phyloP scores from a whole-genome alignment of 2,113 vertebrate species.

The Aviceda subcristata region DNA sequence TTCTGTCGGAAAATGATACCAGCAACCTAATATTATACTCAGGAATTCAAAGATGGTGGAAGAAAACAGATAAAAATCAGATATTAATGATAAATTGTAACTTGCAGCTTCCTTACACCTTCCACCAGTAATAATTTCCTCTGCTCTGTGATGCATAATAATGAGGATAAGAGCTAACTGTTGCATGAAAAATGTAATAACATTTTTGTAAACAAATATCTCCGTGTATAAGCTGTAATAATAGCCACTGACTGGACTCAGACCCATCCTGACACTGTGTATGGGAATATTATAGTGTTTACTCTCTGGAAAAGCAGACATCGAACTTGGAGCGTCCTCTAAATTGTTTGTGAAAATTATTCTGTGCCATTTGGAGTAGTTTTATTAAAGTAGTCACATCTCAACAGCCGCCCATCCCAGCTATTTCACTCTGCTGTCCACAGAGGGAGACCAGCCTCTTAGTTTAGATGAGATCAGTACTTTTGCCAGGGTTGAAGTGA shows the following conservation, averaged over 20 bases:
- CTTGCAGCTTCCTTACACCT: conserved; percentile 44
- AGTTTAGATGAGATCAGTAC: not conserved
- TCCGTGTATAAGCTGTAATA: not conserved
- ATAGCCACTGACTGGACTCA: not conserved
- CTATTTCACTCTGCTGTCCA: not conserved
- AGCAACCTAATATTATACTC: conserved; percentile 57
- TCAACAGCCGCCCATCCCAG: not conserved
- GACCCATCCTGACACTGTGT: not conserved
- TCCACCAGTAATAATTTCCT: not conserved
- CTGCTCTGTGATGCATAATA: not conserved
- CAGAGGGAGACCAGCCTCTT: not conserved
- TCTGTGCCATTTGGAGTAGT: not conserved
- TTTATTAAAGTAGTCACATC: not conserved
- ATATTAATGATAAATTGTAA: conserved; percentile 26
- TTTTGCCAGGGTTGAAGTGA: not conserved
- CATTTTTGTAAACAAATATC: not conserved
- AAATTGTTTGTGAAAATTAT: not conserved
- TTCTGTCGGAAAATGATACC: not conserved
- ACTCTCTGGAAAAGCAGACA: not conserved
- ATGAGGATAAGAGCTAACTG: conserved; percentile 21
- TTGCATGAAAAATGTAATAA: conserved; percentile 30
- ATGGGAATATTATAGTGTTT: not conserved
- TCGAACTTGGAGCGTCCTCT: not conserved
- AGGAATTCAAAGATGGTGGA: conserved; percentile 65
- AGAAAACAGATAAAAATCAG: conserved; percentile 3